Evolutionary conservation across 2,797 vertebrate genomes (phyloP).

Genomic region (Periparus ater): DNA sequence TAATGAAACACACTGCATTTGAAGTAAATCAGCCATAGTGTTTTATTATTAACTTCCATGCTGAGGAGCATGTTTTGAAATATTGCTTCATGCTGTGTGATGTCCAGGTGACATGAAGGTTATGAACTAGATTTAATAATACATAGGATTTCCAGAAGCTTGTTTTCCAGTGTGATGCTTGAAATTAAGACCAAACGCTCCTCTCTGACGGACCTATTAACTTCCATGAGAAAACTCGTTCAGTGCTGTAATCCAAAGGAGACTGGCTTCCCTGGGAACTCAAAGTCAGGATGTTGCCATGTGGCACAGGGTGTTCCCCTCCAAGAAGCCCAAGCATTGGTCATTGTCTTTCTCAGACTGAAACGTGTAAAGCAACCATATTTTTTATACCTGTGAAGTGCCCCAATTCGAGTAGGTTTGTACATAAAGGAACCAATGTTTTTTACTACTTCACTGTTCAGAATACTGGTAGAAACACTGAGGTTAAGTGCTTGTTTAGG

Average conservation of each 20-base stretch:
- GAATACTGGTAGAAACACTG: background rate
- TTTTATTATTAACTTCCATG: background rate
- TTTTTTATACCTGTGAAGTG: background rate
- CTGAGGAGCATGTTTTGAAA: background rate
- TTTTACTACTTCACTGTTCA: background rate
- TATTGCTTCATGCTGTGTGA: background rate
- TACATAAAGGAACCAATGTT: background rate
- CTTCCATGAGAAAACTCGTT: background rate
- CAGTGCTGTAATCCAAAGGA: background rate
- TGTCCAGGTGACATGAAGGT: background rate
- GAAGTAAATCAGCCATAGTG: background rate
- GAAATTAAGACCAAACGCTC: background rate
- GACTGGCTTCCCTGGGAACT: background rate
- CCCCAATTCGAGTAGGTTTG: background rate
- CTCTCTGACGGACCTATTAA: background rate
- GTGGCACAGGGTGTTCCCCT: fast-evolving
- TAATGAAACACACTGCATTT: background rate
- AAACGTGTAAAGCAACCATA: background rate
- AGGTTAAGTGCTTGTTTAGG: background rate
- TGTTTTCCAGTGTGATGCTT: background rate
- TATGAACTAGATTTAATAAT: background rate
- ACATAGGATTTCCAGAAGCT: background rate
- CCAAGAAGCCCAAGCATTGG: background rate
- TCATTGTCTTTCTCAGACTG: background rate
- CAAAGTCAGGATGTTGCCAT: background rate